These are phyloP conservation scores for Pseudolycoriella hygida DNA, from an alignment of 2,888 invertebrate species.

Conservation along the genomic window DNA sequence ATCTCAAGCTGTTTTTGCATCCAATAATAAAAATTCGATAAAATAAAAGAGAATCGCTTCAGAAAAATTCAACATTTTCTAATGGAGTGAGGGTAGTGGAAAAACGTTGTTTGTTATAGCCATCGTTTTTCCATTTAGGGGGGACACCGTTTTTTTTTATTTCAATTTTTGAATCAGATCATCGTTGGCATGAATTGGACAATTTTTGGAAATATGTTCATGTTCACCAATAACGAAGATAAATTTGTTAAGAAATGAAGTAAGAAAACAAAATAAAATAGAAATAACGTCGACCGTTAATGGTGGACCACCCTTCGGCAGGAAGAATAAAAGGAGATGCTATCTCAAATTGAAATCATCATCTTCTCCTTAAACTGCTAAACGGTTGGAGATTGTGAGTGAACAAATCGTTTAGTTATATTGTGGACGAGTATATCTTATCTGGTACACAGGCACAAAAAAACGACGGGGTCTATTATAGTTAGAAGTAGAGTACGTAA, in stretches of 20 bases:
- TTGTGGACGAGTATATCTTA: too few species aligned
- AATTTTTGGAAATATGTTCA: too few species aligned
- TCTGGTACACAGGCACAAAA: too few species aligned
- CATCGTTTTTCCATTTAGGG: too few species aligned
- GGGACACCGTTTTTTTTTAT: too few species aligned
- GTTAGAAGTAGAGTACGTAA: neutral
- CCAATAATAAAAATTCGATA: neutral
- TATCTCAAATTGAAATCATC: constrained; percentile 13
- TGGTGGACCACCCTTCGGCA: neutral
- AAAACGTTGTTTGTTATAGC: too few species aligned
- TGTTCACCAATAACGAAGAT: too few species aligned
- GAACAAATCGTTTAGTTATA: neutral
- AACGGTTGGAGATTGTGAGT: constrained; percentile 5
- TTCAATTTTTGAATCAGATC: too few species aligned
- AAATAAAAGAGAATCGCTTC: neutral
- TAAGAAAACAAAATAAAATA: too few species aligned
- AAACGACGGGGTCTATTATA: too few species aligned
- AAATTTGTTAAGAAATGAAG: too few species aligned
- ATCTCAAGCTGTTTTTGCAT: neutral
- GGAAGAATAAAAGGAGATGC: constrained; percentile 12
- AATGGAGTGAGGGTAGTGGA: neutral
- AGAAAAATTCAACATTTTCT: neutral
- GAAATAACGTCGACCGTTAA: neutral
- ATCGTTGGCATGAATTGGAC: too few species aligned
- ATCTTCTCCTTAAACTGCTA: constrained; percentile 7